phyloP scores from a whole-genome alignment of 1,140 invertebrate species.

The Bombus superbus region DNA sequence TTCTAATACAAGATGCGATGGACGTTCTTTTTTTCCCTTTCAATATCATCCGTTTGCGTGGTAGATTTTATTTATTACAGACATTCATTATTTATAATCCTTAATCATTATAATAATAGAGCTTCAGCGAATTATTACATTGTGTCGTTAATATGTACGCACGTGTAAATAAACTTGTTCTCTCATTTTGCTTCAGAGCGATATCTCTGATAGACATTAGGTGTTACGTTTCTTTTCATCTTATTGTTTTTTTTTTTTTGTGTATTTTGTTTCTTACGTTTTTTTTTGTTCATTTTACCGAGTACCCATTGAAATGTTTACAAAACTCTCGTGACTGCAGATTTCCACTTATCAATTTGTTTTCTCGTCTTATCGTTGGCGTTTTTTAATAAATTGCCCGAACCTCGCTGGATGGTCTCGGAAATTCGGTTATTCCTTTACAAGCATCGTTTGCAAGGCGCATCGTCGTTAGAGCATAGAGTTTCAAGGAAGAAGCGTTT shows the following conservation, averaged over 20 bases:
- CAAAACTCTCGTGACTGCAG: constrained; percentile 75
- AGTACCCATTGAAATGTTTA: constrained; percentile 72
- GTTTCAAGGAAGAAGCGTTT: constrained; percentile 51
- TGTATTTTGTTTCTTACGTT: not conserved
- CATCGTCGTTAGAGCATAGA: constrained; percentile 46
- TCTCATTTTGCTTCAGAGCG: constrained; percentile 70
- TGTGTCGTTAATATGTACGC: constrained; percentile 71
- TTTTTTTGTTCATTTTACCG: constrained; percentile 29
- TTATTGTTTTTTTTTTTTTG: not conserved
- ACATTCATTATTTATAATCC: constrained; percentile 82
- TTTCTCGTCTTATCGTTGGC: constrained; percentile 57
- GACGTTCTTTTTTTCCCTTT: constrained; percentile 63
- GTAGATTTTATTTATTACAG: constrained; percentile 82
- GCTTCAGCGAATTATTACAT: constrained; percentile 77
- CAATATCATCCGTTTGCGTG: constrained; percentile 73
- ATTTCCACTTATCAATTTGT: constrained; percentile 66
- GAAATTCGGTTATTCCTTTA: constrained; percentile 44
- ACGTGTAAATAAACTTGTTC: constrained; percentile 70
- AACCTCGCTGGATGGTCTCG: constrained; percentile 61
- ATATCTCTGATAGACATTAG: constrained; percentile 71
- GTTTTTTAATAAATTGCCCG: constrained; percentile 65
- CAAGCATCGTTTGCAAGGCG: constrained; percentile 52
- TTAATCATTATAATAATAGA: constrained; percentile 80
- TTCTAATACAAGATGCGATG: constrained; percentile 64
- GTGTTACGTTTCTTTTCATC: constrained; percentile 60